Conservation (phyloP, 2,113 vertebrate species). For the Sterna hirundo region DNA sequence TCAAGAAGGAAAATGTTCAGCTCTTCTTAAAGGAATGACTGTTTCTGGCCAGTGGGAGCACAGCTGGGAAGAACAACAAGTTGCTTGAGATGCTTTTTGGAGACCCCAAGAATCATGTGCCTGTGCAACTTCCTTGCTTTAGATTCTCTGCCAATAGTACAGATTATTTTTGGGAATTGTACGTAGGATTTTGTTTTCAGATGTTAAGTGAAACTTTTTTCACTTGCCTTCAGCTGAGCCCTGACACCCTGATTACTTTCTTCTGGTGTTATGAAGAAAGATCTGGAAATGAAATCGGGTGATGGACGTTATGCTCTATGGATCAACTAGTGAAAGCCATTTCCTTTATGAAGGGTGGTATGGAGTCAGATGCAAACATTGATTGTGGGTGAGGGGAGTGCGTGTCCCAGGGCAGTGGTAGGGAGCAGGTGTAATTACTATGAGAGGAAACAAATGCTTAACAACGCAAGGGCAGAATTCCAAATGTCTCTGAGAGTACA, state of each 20-base stretch:
- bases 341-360: neutral
- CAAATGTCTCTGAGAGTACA: neutral
- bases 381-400: neutral
- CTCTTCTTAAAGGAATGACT: neutral
- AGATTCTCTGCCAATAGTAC: neutral
- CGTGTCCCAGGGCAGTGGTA: neutral
- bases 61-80: neutral
- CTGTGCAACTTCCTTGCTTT: neutral
- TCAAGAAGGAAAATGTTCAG: neutral
- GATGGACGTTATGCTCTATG: neutral
- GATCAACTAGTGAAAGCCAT: neutral
- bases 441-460: neutral
- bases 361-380: neutral
- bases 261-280: neutral
- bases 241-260: neutral
- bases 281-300: neutral
- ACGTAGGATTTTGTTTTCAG: neutral
- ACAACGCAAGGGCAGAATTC: neutral
- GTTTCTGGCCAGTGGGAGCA: neutral
- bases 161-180: neutral
- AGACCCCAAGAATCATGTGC: neutral
- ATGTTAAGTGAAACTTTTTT: neutral
- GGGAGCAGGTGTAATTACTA: neutral
- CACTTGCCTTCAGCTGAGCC: neutral
- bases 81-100: neutral